Percentiles rank a stretch among this genome's conserved stretches.
phyloP scores from a whole-genome alignment of 2,797 vertebrate genomes.

The Gobio occitaniae region DNA sequence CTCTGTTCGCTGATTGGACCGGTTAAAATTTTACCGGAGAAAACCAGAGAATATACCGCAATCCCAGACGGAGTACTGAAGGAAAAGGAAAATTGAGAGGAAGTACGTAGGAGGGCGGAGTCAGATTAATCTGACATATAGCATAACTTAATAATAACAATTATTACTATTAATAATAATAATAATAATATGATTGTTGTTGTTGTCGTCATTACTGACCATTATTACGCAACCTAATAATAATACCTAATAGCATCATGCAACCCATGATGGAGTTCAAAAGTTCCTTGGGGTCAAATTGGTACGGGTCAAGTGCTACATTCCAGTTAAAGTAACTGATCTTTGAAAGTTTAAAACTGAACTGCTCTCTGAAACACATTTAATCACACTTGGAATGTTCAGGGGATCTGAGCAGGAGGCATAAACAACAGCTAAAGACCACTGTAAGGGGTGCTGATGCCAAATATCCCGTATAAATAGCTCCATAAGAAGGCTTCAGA shows the following conservation, averaged over 20 bases:
- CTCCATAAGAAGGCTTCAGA: slow-evolving; percentile 9
- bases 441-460: slow-evolving; percentile 18
- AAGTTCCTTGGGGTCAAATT: neutral
- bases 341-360: slow-evolving; percentile 11
- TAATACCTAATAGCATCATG: neutral
- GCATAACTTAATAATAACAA: too few species aligned
- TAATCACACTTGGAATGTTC: slow-evolving; percentile 45
- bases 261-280: slow-evolving; percentile 6
- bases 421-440: slow-evolving; percentile 36
- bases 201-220: neutral
- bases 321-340: slow-evolving; percentile 35
- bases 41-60: too few species aligned
- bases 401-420: slow-evolving; percentile 13
- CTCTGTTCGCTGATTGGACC: too few species aligned
- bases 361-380: slow-evolving; percentile 37
- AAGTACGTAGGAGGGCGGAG: too few species aligned
- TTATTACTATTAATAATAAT: neutral
- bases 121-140: too few species aligned
- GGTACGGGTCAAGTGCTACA: slow-evolving; percentile 10
- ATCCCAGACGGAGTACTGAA: too few species aligned
- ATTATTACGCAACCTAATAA: neutral
- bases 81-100: too few species aligned
- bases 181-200: neutral
- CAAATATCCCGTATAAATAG: slow-evolving; percentile 36
- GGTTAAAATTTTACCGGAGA: too few species aligned